A percentile compares a stretch with the other conserved stretches of the same genome.
These are phyloP conservation scores for Bubo bubo DNA, from an alignment of 2,113 vertebrate genomes.

Conservation along the genomic window DNA sequence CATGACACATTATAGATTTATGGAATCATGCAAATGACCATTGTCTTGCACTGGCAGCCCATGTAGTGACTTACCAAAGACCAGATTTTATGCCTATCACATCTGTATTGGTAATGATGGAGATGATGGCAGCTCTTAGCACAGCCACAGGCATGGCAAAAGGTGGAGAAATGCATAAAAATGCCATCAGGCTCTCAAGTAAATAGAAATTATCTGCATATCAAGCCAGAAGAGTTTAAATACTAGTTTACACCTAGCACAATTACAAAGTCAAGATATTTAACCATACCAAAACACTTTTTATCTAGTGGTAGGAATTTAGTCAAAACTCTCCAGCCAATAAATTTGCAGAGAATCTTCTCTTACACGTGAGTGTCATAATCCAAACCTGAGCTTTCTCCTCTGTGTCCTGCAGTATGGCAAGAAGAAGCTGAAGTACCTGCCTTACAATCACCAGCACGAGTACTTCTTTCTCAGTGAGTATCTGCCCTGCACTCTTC, in stretches of 20 bases:
- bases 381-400: background rate
- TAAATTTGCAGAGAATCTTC: background rate
- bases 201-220: background rate
- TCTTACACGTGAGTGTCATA: background rate
- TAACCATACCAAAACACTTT: background rate
- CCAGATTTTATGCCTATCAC: background rate
- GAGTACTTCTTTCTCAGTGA: slow-evolving; percentile 94
- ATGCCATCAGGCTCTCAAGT: background rate
- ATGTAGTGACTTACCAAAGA: too few relatives aligned
- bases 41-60: too few relatives aligned
- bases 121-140: background rate
- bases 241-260: background rate
- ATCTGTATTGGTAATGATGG: background rate
- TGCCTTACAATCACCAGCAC: slow-evolving; percentile 92
- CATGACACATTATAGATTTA: background rate
- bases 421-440: slow-evolving; percentile 88
- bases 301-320: background rate
- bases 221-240: background rate
- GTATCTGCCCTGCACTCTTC: slow-evolving; percentile 12
- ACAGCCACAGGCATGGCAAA: background rate
- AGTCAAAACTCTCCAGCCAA: background rate
- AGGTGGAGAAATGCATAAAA: background rate
- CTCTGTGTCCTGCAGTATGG: slow-evolving; percentile 81
- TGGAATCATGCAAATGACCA: too few relatives aligned
- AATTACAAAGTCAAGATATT: background rate